Conservation (phyloP, 2,113 vertebrate genomes). For the Cynocephalus volans region DNA sequence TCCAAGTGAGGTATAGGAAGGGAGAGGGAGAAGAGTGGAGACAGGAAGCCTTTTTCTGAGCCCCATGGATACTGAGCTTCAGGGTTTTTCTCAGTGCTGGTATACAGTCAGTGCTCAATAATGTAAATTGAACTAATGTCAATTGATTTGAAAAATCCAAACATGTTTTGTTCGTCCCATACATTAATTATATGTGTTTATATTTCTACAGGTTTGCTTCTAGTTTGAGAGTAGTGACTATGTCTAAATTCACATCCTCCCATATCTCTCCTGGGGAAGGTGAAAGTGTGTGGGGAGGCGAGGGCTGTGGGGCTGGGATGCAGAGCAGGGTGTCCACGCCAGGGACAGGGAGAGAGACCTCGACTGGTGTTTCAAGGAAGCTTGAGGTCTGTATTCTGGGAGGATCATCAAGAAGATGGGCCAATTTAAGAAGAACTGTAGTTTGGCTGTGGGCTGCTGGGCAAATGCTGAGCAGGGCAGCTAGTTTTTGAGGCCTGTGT, state of each 20-base stretch:
- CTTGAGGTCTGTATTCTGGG: neutral
- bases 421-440: neutral
- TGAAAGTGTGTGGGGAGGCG: too few species aligned
- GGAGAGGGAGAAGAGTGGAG: too few species aligned
- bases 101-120: too few species aligned
- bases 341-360: neutral
- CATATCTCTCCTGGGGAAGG: neutral
- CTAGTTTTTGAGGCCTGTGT: neutral
- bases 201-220: neutral
- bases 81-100: neutral
- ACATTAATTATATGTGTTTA: neutral
- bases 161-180: neutral
- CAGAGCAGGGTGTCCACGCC: neutral
- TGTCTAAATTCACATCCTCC: neutral
- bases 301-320: neutral
- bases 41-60: neutral
- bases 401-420: neutral
- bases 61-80: neutral
- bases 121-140: neutral
- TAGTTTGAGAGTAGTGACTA: neutral
- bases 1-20: neutral
- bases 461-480: neutral
- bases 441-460: neutral
- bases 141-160: slow-evolving; percentile 10
- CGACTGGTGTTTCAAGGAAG: neutral